Conservation (phyloP, 2,797 vertebrate species). For the Chromobotia macracanthus region DNA sequence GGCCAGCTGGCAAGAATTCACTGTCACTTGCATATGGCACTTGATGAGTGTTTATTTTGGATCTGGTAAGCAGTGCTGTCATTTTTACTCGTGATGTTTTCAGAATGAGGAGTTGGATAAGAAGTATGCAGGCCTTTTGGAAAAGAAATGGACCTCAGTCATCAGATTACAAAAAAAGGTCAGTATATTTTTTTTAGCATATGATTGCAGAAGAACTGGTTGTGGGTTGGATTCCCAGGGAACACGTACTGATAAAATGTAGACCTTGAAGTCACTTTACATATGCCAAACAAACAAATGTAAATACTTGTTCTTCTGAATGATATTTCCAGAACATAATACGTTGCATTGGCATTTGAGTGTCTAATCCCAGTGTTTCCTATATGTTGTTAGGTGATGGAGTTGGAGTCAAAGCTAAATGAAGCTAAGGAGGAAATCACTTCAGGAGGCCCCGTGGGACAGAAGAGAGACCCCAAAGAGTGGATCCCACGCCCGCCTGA, state of each 20-base stretch:
- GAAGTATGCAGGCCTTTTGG: constrained; percentile 98
- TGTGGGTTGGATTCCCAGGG: too few relatives aligned
- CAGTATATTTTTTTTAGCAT: constrained; percentile 33
- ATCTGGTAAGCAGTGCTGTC: neutral
- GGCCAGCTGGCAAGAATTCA: neutral
- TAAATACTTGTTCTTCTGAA: neutral
- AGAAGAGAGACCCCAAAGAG: constrained; percentile 98
- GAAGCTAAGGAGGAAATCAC: constrained; percentile 99
- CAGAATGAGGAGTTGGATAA: constrained; percentile 99
- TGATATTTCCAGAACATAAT: neutral
- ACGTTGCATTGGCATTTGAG: neutral
- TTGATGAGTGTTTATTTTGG: neutral
- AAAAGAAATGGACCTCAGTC: constrained; percentile 99
- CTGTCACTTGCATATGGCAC: neutral
- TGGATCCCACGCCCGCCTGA: constrained; percentile 99
- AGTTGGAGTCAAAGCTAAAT: constrained; percentile 98
- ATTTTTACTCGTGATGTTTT: neutral
- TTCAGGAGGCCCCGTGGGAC: constrained; percentile 90
- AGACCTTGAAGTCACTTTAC: too few relatives aligned
- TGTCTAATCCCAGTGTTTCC: neutral
- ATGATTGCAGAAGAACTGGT: neutral
- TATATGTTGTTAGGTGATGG: constrained; percentile 87
- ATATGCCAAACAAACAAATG: too few relatives aligned
- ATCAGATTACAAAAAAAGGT: constrained; percentile 99
- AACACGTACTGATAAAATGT: too few relatives aligned